Percentiles rank a stretch among this genome's conserved stretches.
phyloP scores from a whole-genome alignment of 2,113 vertebrate species.

The Benitochromis conjunctus region DNA sequence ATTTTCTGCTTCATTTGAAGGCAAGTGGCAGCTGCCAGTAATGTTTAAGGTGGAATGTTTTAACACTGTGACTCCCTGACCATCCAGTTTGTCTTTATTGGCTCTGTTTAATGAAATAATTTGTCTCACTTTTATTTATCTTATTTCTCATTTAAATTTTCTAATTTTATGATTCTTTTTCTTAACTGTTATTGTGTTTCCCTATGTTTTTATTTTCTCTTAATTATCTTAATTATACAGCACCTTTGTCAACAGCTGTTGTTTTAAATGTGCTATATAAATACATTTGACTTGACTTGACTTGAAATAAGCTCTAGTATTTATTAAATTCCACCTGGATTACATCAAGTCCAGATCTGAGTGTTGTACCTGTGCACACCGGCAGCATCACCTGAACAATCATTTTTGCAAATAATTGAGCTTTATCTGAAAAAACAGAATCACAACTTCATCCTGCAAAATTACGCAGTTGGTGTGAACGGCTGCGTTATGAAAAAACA shows the following conservation, averaged over 20 bases:
- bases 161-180: too few species aligned
- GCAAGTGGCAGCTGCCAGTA: background rate
- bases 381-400: background rate
- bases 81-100: accelerated
- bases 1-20: background rate
- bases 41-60: background rate
- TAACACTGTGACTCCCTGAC: background rate
- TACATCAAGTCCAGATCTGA: background rate
- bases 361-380: background rate
- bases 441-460: background rate
- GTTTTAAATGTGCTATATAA: too few species aligned
- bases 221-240: too few species aligned
- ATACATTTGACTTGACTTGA: too few species aligned
- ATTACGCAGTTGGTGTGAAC: background rate
- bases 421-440: background rate
- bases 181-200: too few species aligned
- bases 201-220: too few species aligned
- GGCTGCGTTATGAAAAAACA: background rate
- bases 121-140: too few species aligned
- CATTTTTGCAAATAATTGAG: background rate
- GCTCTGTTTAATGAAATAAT: accelerated
- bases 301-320: background rate
- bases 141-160: too few species aligned
- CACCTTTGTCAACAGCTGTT: too few species aligned
- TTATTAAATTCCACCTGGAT: background rate